Conservation (phyloP, 2,888 invertebrate genomes). For the Drosophila buzzatii region DNA sequence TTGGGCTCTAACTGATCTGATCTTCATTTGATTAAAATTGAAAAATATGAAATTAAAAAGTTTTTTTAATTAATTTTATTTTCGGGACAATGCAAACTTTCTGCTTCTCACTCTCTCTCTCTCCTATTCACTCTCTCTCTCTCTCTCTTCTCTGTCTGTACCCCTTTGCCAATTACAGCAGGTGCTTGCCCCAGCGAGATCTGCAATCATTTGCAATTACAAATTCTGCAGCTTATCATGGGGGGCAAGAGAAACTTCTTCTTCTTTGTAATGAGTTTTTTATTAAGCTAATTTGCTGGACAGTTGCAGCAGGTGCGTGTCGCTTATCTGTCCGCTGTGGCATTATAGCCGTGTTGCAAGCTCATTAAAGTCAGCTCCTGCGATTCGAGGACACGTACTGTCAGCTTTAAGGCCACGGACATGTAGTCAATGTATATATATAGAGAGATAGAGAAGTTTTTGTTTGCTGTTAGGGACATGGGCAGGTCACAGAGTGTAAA, state of each 20-base stretch:
- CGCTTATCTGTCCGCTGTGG: conserved; percentile 36
- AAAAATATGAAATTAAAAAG: not conserved
- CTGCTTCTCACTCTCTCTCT: no score
- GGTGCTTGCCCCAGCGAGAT: conserved; percentile 21
- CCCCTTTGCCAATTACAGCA: conserved; percentile 1
- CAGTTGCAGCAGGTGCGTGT: conserved; percentile 48
- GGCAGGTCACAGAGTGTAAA: conserved; percentile 37
- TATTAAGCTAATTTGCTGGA: conserved; percentile 53
- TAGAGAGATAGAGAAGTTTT: not conserved
- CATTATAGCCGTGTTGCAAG: conserved; percentile 52
- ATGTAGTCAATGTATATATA: not conserved
- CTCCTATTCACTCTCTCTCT: not conserved
- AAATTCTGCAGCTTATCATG: conserved; percentile 42
- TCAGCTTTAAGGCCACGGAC: conserved; percentile 47
- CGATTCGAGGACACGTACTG: conserved; percentile 61
- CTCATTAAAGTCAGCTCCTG: conserved; percentile 65
- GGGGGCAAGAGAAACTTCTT: conserved; percentile 1
- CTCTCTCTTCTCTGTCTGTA: not conserved
- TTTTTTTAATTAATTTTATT: conserved; percentile 15
- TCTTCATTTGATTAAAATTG: not conserved
- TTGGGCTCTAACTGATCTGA: not conserved
- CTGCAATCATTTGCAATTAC: conserved; percentile 40
- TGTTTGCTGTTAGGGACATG: conserved; percentile 7
- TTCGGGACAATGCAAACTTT: not conserved
- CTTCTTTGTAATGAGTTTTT: conserved; percentile 52